A percentile compares a stretch with the other conserved stretches of the same genome.
Conservation (phyloP, 1,140 invertebrate genomes). For the Trigoniulus corallinus region DNA sequence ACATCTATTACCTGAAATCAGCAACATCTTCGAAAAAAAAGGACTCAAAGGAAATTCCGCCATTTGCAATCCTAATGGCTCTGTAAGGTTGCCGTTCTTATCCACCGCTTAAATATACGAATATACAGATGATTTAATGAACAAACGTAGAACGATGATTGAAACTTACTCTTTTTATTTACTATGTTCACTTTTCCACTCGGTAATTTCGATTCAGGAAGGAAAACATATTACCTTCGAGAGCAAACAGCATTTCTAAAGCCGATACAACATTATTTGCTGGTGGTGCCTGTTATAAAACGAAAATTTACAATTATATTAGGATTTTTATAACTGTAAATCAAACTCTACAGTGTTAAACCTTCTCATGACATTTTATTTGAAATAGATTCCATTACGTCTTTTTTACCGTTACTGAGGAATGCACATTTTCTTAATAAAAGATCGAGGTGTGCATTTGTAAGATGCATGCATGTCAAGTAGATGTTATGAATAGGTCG, state of each 20-base stretch:
- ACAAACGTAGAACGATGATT: too few relatives aligned
- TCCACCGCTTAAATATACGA: conserved; percentile 59
- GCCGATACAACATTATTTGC: conserved; percentile 69
- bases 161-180: too few relatives aligned
- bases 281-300: conserved; percentile 49
- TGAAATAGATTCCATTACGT: too few relatives aligned
- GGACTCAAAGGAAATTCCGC: conserved; percentile 84
- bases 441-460: conserved; percentile 52
- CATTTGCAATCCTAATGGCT: conserved; percentile 63
- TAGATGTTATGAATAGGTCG: neutral
- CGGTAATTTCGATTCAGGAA: too few relatives aligned
- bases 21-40: conserved; percentile 70
- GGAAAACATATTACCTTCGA: conserved; percentile 31
- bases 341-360: too few relatives aligned
- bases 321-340: too few relatives aligned
- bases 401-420: too few relatives aligned
- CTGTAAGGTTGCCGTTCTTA: conserved; percentile 57
- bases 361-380: too few relatives aligned
- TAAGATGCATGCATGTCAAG: conserved; percentile 3
- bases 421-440: too few relatives aligned
- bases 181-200: too few relatives aligned
- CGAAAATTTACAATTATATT: neutral
- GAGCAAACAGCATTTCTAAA: conserved; percentile 73
- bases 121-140: neutral
- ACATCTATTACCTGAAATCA: conserved; percentile 44